Evolutionary conservation across 2,113 vertebrate genomes (phyloP).

Genomic region (Brienomyrus brachyistius): DNA sequence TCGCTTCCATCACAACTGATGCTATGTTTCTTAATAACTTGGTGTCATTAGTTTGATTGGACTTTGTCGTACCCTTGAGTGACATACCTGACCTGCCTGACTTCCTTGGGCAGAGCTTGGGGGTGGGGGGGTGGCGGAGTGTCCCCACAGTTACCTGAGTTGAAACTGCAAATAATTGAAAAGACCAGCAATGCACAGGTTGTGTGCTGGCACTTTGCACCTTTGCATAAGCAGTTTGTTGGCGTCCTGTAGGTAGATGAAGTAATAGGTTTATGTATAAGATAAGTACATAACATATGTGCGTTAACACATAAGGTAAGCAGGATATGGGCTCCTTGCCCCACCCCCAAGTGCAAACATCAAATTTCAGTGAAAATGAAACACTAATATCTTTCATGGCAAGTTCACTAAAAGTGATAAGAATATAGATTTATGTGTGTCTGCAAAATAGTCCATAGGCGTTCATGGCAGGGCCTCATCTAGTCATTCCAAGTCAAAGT

Average conservation of each 20-base stretch:
- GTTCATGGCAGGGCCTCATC: neutral
- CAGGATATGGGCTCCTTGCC: neutral
- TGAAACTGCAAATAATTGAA: neutral
- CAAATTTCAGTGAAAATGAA: neutral
- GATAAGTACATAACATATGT: neutral
- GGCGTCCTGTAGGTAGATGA: neutral
- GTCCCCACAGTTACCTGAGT: neutral
- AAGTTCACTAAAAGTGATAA: neutral
- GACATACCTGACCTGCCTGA: neutral
- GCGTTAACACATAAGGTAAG: neutral
- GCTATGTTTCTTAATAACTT: neutral
- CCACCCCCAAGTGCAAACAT: neutral
- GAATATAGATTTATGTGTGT: neutral
- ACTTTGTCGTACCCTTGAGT: neutral
- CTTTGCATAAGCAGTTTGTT: neutral
- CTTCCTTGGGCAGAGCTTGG: neutral
- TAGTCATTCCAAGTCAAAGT: neutral
- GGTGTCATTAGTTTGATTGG: neutral
- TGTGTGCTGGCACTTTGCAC: neutral
- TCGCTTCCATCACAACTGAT: neutral
- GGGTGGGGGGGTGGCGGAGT: neutral
- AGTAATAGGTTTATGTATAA: neutral
- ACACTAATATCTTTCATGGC: neutral
- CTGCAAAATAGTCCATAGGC: neutral
- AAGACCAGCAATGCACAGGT: neutral